phyloP scores from a whole-genome alignment of 92 coral and sea anemone genomes.

The Paragorgia papillata region DNA sequence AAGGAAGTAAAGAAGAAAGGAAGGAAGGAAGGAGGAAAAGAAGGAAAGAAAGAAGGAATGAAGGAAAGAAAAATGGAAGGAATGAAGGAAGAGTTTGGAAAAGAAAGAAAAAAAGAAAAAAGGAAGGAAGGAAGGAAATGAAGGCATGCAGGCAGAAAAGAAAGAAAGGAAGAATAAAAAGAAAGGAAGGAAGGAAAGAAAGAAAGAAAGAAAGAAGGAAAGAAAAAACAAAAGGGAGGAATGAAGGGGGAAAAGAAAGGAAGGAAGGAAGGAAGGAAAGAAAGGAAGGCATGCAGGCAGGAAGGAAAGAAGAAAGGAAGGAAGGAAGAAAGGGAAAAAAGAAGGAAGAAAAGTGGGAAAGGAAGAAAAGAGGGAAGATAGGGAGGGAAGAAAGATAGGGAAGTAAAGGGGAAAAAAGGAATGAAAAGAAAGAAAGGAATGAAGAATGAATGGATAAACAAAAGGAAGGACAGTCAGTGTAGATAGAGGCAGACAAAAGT shows the following conservation, averaged over 20 bases:
- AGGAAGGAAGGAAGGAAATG: conserved; percentile 4
- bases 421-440: not conserved
- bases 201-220: not conserved
- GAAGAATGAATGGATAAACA: not conserved
- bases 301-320: not conserved
- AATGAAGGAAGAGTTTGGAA: no score
- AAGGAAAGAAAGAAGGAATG: not conserved
- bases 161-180: not conserved
- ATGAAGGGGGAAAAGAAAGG: not conserved
- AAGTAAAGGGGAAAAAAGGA: not conserved
- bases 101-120: no score
- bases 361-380: not conserved
- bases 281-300: not conserved
- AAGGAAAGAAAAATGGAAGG: not conserved
- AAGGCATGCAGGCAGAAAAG: not conserved
- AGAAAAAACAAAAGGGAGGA: not conserved
- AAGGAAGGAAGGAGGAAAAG: not conserved
- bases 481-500: not conserved
- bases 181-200: conserved; percentile 8
- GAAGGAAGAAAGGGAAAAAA: not conserved
- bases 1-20: not conserved
- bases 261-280: not conserved
- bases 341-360: not conserved
- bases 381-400: not conserved
- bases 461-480: not conserved